Evolutionary conservation across 2,797 vertebrate genomes (phyloP).

Genomic region (Phylloscopus collybita): DNA sequence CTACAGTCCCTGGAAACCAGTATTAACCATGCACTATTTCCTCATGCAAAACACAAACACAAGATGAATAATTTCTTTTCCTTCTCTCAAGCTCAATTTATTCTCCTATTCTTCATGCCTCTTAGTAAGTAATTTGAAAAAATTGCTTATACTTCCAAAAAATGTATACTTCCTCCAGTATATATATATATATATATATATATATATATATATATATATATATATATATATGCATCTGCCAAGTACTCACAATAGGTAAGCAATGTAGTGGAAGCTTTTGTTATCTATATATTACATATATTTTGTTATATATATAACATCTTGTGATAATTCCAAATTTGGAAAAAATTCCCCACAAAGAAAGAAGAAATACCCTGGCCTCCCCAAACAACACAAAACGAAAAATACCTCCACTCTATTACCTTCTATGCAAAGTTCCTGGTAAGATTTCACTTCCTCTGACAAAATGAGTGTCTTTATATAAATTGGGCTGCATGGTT

Average conservation of each 20-base stretch:
- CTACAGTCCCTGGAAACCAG: background rate
- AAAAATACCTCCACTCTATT: background rate
- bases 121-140: background rate
- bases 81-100: background rate
- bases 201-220: background rate
- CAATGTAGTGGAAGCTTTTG: background rate
- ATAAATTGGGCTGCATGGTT: background rate
- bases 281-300: too few relatives aligned
- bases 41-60: background rate
- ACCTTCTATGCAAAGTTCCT: background rate
- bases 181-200: background rate
- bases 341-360: background rate
- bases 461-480: background rate
- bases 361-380: background rate
- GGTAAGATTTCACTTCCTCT: background rate
- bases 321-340: background rate
- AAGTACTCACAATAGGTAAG: background rate
- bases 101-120: background rate
- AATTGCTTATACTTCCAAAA: background rate
- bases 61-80: background rate
- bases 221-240: background rate
- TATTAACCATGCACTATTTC: background rate
- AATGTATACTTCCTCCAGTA: background rate
- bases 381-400: background rate
- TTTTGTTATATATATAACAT: background rate